Evolutionary conservation across 2,113 vertebrate genomes (phyloP).

Genomic region (Hyaena hyaena): DNA sequence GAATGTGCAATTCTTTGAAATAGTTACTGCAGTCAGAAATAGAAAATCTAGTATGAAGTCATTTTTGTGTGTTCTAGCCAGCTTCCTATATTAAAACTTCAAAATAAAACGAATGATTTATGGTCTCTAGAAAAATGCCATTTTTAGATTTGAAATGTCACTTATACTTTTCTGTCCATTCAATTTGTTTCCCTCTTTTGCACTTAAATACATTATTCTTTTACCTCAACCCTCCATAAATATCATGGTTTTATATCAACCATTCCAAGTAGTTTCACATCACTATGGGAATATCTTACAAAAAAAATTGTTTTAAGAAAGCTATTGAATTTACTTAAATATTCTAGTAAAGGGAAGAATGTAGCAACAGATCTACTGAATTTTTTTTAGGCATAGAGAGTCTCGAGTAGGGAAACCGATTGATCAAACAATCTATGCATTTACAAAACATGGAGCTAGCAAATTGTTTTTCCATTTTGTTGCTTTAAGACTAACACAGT

Average conservation of each 20-base stretch:
- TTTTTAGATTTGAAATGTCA: slow-evolving; percentile 25
- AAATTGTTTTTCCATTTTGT: not conserved
- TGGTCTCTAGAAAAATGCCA: not conserved
- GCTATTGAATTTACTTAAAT: not conserved
- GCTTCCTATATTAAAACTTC: slow-evolving; percentile 51
- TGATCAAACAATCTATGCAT: not conserved
- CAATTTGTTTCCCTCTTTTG: slow-evolving; percentile 18
- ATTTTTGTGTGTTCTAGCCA: not conserved
- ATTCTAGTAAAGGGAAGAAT: not conserved
- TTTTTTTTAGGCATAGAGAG: not conserved
- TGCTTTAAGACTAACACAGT: not conserved
- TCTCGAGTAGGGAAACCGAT: not conserved
- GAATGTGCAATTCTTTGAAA: not conserved
- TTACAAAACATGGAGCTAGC: not conserved
- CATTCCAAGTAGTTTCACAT: slow-evolving; percentile 23
- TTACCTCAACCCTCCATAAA: slow-evolving; percentile 12
- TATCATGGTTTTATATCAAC: not conserved
- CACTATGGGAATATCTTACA: not conserved
- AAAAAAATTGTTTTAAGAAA: not conserved
- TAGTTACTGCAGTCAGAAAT: not conserved
- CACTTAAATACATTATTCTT: not conserved
- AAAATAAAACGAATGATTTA: slow-evolving; percentile 54
- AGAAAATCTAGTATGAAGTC: not conserved
- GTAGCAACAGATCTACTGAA: not conserved
- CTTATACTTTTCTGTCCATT: slow-evolving; percentile 33